Conservation (phyloP, 2,113 vertebrate genomes). For the Hemiscyllium ocellatum region DNA sequence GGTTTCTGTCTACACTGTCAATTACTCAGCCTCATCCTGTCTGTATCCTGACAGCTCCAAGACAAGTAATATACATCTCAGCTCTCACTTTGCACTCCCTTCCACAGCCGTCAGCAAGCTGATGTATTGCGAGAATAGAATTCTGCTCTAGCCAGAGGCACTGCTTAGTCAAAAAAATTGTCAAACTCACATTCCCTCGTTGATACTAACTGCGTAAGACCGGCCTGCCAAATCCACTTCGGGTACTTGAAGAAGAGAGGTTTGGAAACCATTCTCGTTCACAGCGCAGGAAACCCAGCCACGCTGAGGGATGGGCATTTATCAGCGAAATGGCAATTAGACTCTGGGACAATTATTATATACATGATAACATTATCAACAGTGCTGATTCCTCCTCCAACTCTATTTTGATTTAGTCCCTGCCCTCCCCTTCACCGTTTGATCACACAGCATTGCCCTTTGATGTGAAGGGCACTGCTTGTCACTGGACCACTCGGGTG, state of each 20-base stretch:
- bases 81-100: not conserved
- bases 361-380: not conserved
- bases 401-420: too few relatives aligned
- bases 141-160: not conserved
- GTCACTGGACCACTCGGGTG: too few relatives aligned
- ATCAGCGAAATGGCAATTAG: not conserved
- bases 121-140: conserved; percentile 9
- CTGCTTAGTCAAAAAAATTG: not conserved
- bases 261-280: not conserved
- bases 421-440: too few relatives aligned
- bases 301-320: not conserved
- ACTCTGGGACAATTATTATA: not conserved
- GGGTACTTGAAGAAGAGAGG: not conserved
- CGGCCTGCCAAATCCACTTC: not conserved
- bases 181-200: not conserved
- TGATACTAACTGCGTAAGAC: not conserved
- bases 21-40: not conserved
- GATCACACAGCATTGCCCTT: too few relatives aligned
- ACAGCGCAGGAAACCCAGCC: not conserved
- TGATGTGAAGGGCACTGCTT: too few relatives aligned
- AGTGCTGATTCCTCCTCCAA: too few relatives aligned
- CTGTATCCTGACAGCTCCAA: not conserved
- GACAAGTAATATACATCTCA: not conserved
- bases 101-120: not conserved
- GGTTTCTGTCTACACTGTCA: not conserved